phyloP scores from a whole-genome alignment of 2,888 invertebrate genomes.

The Flexamia atlantica region DNA sequence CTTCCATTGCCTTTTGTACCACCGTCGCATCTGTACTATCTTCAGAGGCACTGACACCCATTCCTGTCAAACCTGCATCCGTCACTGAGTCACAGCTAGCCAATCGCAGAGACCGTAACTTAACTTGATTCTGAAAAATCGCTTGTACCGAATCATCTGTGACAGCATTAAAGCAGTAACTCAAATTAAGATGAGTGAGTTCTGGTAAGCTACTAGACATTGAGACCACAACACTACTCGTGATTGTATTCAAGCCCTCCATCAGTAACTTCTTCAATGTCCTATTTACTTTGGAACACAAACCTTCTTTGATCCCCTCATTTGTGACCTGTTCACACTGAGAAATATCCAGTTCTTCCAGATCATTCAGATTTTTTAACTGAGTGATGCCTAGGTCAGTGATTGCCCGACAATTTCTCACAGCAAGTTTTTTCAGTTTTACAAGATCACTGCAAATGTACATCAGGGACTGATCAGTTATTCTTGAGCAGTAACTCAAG shows the following conservation, averaged over 20 bases:
- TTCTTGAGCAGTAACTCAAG: constrained; percentile 80
- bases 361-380: constrained; percentile 77
- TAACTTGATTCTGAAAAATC: constrained; percentile 81
- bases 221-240: constrained; percentile 80
- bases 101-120: constrained; percentile 80
- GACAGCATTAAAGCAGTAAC: constrained; percentile 84
- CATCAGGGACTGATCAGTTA: constrained; percentile 81
- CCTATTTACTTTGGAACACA: constrained; percentile 77
- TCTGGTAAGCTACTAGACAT: constrained; percentile 80
- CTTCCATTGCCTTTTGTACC: not conserved
- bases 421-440: constrained; percentile 79
- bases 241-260: constrained; percentile 80
- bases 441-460: constrained; percentile 79
- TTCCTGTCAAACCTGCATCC: constrained; percentile 85
- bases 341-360: constrained; percentile 82
- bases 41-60: constrained; percentile 75
- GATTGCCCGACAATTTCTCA: constrained; percentile 81
- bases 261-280: constrained; percentile 78
- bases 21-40: not conserved
- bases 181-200: constrained; percentile 80
- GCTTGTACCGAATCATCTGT: constrained; percentile 80
- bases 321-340: constrained; percentile 81
- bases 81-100: constrained; percentile 83
- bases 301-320: constrained; percentile 79
- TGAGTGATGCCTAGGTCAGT: constrained; percentile 80